phyloP scores from a whole-genome alignment of 2,113 vertebrate genomes.

The Chlamydotis undulata region DNA sequence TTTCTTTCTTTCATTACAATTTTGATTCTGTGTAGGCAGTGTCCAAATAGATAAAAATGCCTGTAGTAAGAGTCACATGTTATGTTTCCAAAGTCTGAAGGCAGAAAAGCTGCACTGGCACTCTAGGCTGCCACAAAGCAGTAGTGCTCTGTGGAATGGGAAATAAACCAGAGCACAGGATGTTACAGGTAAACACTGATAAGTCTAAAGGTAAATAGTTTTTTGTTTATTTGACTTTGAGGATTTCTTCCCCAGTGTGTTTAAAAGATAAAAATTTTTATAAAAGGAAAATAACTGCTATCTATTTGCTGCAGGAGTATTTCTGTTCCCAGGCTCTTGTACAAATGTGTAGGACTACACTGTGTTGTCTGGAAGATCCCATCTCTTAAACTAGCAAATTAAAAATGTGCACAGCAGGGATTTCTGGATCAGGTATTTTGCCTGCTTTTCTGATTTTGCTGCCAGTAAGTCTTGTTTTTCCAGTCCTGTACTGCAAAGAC shows the following conservation, averaged over 20 bases:
- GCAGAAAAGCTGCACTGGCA: neutral
- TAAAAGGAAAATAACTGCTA: slow-evolving; percentile 17
- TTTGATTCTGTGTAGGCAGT: neutral
- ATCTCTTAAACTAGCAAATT: slow-evolving; percentile 9
- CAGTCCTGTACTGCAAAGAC: neutral
- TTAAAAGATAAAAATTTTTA: slow-evolving; percentile 5
- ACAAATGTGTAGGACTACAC: neutral
- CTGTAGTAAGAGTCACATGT: neutral
- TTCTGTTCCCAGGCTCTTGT: neutral
- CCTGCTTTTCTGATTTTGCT: neutral
- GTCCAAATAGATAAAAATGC: neutral
- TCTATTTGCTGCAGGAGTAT: slow-evolving; percentile 30
- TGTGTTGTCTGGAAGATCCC: neutral
- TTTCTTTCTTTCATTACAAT: neutral
- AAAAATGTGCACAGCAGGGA: neutral
- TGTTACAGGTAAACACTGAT: slow-evolving; percentile 23
- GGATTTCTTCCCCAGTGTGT: neutral
- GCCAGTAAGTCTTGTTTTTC: neutral
- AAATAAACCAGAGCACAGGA: neutral
- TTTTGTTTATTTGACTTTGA: slow-evolving; percentile 44
- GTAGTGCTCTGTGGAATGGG: neutral
- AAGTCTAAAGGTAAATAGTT: slow-evolving; percentile 29
- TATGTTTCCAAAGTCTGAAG: neutral
- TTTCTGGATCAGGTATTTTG: neutral
- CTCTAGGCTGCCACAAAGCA: neutral